Evolutionary conservation across 1,140 invertebrate species (phyloP).

Genomic region (Maconellicoccus hirsutus): DNA sequence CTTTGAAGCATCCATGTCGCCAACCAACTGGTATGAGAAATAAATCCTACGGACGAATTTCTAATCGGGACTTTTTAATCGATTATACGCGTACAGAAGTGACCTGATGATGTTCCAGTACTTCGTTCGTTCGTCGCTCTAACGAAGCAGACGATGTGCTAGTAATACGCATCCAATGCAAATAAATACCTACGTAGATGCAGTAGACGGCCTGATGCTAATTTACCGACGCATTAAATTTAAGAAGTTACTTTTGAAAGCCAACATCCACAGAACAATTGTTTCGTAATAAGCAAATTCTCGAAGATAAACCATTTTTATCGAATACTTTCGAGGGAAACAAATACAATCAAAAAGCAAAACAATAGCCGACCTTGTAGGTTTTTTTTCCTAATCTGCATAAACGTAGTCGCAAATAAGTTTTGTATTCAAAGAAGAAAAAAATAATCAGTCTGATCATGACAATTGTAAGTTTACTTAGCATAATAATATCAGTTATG

Average conservation of each 20-base stretch:
- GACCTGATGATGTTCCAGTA: too few species aligned
- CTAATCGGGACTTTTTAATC: background rate
- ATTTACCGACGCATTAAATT: slow-evolving; percentile 9
- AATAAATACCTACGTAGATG: too few species aligned
- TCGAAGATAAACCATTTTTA: background rate
- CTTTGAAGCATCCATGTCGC: background rate
- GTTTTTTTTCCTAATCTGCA: background rate
- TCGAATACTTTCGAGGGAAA: background rate
- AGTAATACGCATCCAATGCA: background rate
- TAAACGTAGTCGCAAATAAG: background rate
- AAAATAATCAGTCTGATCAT: slow-evolving; percentile 5
- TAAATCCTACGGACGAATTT: background rate
- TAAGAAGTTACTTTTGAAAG: background rate
- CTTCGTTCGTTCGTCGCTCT: too few species aligned
- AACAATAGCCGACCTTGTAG: background rate
- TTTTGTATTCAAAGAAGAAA: background rate
- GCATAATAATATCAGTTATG: background rate
- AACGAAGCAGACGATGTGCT: too few species aligned
- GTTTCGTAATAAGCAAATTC: slow-evolving; percentile 4
- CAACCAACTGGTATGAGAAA: background rate
- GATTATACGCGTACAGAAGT: too few species aligned
- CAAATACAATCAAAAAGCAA: slow-evolving; percentile 2
- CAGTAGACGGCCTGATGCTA: background rate
- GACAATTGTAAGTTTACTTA: slow-evolving; percentile 9
- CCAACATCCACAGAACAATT: background rate